Conservation (phyloP, 2,888 invertebrate species). For the Pyrocoelia pectoralis region DNA sequence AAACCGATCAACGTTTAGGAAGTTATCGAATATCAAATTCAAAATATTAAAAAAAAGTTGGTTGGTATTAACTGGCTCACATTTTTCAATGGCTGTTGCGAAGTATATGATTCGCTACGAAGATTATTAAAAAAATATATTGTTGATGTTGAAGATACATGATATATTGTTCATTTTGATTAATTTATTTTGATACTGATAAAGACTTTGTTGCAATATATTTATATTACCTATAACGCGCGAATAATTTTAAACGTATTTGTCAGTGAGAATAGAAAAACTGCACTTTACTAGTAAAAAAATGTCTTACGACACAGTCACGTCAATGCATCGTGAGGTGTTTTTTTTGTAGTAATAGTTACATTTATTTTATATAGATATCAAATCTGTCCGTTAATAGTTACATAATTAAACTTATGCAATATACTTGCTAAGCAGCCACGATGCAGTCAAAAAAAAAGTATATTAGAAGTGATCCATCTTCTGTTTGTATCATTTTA, state of each 20-base stretch:
- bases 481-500: slow-evolving; percentile 36
- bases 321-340: neutral
- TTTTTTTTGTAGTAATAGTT: neutral
- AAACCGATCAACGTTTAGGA: slow-evolving; percentile 27
- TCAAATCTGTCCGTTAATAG: slow-evolving; percentile 28
- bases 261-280: slow-evolving; percentile 31
- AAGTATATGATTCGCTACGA: slow-evolving; percentile 51
- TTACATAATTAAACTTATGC: slow-evolving; percentile 20
- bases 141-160: slow-evolving; percentile 53
- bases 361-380: slow-evolving; percentile 17
- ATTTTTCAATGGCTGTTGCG: slow-evolving; percentile 58
- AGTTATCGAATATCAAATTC: slow-evolving; percentile 20
- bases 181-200: slow-evolving; percentile 54
- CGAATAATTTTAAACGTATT: slow-evolving; percentile 37
- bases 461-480: slow-evolving; percentile 43
- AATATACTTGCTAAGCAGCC: slow-evolving; percentile 54
- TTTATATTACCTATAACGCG: slow-evolving; percentile 39
- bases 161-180: slow-evolving; percentile 55
- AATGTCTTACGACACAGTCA: neutral
- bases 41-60: slow-evolving; percentile 31
- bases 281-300: slow-evolving; percentile 20
- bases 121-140: slow-evolving; percentile 51
- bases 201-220: slow-evolving; percentile 50
- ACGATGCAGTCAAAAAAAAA: slow-evolving; percentile 49
- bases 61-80: slow-evolving; percentile 56